A percentile compares a stretch with the other conserved stretches of the same genome.
Conservation (phyloP, 1,140 invertebrate genomes). For the Lasaia peninsularis region DNA sequence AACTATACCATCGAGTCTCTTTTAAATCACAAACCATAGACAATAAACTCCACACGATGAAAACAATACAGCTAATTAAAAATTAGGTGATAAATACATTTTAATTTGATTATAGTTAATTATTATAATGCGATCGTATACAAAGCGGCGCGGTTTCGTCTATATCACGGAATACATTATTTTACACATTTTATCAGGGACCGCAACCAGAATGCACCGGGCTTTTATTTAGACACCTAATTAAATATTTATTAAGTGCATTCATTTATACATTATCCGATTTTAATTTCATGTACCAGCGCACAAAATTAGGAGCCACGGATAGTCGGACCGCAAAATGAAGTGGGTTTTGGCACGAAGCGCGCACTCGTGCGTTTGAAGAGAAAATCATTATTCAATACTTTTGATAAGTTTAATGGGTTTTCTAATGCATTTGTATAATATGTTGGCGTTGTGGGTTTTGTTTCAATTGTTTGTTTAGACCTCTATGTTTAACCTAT, state of each 20-base stretch:
- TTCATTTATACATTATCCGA: conserved; percentile 71
- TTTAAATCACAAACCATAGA: too few relatives aligned
- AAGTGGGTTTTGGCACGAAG: conserved; percentile 55
- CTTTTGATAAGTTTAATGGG: conserved; percentile 38
- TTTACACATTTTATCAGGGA: conserved; percentile 51
- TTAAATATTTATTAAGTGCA: conserved; percentile 76
- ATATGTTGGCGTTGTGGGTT: neutral
- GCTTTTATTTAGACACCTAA: conserved; percentile 74
- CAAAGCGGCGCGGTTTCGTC: conserved; percentile 42
- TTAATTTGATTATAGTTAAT: conserved; percentile 16
- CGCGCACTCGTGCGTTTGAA: conserved; percentile 38
- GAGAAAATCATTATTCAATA: conserved; percentile 64
- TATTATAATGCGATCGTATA: conserved; percentile 21
- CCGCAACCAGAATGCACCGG: conserved; percentile 47
- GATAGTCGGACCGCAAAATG: conserved; percentile 64
- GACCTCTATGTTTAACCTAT: too few relatives aligned
- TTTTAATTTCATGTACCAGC: conserved; percentile 74
- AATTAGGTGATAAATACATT: conserved; percentile 24
- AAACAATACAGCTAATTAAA: conserved; percentile 22
- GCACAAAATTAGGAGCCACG: conserved; percentile 69
- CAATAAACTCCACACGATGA: neutral
- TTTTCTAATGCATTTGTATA: conserved; percentile 1
- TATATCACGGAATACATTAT: conserved; percentile 47
- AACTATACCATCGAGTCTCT: too few relatives aligned
- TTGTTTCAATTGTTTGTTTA: neutral